phyloP scores from a whole-genome alignment of 35 echinoderm and acorn worm species.

The Heliocidaris tuberculata region DNA sequence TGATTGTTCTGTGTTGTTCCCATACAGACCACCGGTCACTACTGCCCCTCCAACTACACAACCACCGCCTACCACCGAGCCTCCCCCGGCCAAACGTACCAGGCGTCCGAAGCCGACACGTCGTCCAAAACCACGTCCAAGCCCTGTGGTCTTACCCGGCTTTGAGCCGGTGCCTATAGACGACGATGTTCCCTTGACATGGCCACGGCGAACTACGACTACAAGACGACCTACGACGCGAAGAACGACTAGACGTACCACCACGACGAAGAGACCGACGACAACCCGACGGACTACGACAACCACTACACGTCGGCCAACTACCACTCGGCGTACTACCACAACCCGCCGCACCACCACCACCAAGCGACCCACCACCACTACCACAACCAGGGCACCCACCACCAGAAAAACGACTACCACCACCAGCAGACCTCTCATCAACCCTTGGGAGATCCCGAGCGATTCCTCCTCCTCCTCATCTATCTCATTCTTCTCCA shows the following conservation, averaged over 20 bases:
- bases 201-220: not conserved
- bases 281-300: slow-evolving; percentile 27
- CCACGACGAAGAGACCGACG: slow-evolving; percentile 7
- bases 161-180: slow-evolving; percentile 14
- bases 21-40: slow-evolving; percentile 19
- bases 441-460: slow-evolving; percentile 25
- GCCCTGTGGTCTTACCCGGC: not conserved
- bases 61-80: not conserved
- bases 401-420: not conserved
- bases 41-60: slow-evolving; percentile 28
- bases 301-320: slow-evolving; percentile 17
- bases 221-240: slow-evolving; percentile 4
- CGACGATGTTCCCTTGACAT: not conserved
- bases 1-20: not conserved
- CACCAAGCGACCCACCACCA: slow-evolving; percentile 32
- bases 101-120: slow-evolving; percentile 2
- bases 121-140: slow-evolving; percentile 16
- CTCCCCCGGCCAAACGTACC: not conserved
- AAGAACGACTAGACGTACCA: not conserved
- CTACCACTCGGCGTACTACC: slow-evolving; percentile 11
- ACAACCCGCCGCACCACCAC: slow-evolving; percentile 20
- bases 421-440: not conserved
- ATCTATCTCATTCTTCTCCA: slow-evolving; percentile 13
- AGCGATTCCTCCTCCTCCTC: slow-evolving; percentile 35
- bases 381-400: not conserved